Percentiles rank a stretch among this genome's conserved stretches.
Conservation (phyloP, 2,113 vertebrate species). For the Xyrauchen texanus region DNA sequence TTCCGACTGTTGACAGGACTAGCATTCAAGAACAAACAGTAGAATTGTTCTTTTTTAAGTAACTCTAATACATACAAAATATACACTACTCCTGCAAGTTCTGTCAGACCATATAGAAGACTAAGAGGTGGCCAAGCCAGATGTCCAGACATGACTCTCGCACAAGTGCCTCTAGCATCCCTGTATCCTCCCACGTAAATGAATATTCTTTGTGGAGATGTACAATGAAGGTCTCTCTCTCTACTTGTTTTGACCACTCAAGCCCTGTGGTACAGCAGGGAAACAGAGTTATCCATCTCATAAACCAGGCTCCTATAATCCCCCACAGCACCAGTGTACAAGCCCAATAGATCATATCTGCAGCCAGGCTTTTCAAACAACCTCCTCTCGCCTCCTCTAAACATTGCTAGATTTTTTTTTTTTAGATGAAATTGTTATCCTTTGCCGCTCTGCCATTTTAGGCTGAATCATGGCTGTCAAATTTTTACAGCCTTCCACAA, state of each 20-base stretch:
- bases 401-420: slow-evolving; percentile 50
- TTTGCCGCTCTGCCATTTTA: slow-evolving; percentile 53
- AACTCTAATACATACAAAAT: no score
- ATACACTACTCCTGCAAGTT: not conserved
- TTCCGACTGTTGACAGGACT: no score
- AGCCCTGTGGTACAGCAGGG: not conserved
- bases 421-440: slow-evolving; percentile 55
- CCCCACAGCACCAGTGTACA: not conserved
- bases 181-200: slow-evolving; percentile 19
- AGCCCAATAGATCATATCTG: slow-evolving; percentile 44
- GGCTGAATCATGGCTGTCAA: slow-evolving; percentile 63
- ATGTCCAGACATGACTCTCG: not conserved
- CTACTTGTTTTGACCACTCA: slow-evolving; percentile 13
- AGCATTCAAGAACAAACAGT: no score
- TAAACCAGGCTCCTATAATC: slow-evolving; percentile 25
- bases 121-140: slow-evolving; percentile 6
- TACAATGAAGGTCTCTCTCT: slow-evolving; percentile 22
- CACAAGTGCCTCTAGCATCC: not conserved
- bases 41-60: no score
- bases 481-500: slow-evolving; percentile 56
- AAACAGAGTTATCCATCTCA: slow-evolving; percentile 32
- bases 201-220: slow-evolving; percentile 24
- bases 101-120: not conserved
- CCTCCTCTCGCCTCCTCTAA: slow-evolving; percentile 30
- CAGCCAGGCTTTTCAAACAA: slow-evolving; percentile 46